Evolutionary conservation across 2,888 invertebrate genomes (phyloP), one percentile per base, ranked within the genome.

Genomic region (Sesia apiformis): DNA sequence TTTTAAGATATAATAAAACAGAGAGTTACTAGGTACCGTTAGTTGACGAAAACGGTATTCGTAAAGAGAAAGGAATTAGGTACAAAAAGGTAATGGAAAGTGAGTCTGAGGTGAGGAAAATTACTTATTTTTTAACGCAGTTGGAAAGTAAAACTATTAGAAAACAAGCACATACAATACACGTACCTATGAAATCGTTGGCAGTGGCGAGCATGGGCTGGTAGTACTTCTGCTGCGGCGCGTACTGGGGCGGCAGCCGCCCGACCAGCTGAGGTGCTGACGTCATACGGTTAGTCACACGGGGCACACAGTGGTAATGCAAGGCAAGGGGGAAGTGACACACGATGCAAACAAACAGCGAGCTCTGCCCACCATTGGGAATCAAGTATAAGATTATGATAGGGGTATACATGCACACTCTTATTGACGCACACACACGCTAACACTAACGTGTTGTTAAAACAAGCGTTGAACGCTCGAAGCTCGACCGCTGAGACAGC

Each of bases 161-260:
- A 23, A 23, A 23, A 23, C 23, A 23, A 23, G 23, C 23, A 23
- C 23, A 23, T 23, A 23, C 23, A 23, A 23, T 23, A 23, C 23
- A 50, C 66, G 78, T 74, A 87, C 88, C 88, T 65, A 87, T 78
- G 56, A 78, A 81, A 56, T 86, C 85, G 76, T 83, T 84, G 63
- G 82, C 76, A 55, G 79, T 68, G 58, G 81, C 74, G 63, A 84
- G 73, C 84, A 87, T 82, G 57, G 86, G 87, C 67, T 77, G 84
- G 80, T 86, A 88, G 77, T 78, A 84, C 70, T 77, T 78, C 72
- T 74, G 81, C 60, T 66, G 72, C 60, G 67, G 76, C 72, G 71
- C 77, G 63, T 76, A 79, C 63, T 69, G 64, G 62, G 76, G 74
- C 67, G 78, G 70, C 57, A 78, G 74, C 53, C 63, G 69, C 60